Conservation (phyloP, 1,140 invertebrate species). For the Ceratina japonica region DNA sequence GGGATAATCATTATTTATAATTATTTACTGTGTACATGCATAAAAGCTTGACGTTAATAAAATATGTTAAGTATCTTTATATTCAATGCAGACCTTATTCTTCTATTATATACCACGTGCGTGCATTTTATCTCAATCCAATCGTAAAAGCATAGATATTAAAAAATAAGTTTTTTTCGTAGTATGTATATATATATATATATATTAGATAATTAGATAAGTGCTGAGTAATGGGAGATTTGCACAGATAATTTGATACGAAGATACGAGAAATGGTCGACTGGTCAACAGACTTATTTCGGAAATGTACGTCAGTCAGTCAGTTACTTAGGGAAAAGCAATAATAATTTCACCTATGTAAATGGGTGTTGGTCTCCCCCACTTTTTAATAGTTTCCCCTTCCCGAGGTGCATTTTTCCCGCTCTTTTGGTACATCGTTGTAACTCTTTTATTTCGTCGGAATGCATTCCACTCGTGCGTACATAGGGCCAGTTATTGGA, state of each 20-base stretch:
- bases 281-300: neutral
- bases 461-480: neutral
- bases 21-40: no score
- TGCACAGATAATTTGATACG: neutral
- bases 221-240: no score
- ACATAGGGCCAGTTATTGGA: neutral
- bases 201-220: no score
- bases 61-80: no score
- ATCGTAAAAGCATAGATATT: no score
- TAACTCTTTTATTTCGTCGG: neutral
- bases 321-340: neutral
- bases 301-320: neutral
- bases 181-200: neutral
- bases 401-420: slow-evolving; percentile 19
- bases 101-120: no score
- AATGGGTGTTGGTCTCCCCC: slow-evolving; percentile 6
- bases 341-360: neutral
- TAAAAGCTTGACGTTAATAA: no score
- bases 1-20: no score
- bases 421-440: slow-evolving; percentile 29
- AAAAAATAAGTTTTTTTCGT: no score
- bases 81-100: no score
- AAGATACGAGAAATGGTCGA: neutral
- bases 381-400: slow-evolving; percentile 13
- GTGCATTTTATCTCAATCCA: no score